Conservation (phyloP, 2,888 invertebrate genomes). For the Xanthostigma xanthostigma region DNA sequence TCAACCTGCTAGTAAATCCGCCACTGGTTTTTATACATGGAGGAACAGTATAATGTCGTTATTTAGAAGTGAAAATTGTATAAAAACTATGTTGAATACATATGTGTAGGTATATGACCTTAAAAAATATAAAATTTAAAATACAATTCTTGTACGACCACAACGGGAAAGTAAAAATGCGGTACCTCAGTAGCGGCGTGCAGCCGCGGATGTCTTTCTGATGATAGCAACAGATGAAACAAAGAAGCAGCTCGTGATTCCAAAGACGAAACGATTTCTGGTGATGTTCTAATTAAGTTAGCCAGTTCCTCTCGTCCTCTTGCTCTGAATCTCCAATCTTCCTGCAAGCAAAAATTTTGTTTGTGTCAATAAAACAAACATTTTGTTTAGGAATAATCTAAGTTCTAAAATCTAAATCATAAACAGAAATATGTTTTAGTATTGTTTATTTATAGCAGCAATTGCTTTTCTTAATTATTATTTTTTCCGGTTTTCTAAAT, state of each 20-base stretch:
- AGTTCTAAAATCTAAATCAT: too few relatives aligned
- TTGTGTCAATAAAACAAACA: background rate
- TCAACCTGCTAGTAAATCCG: too few relatives aligned
- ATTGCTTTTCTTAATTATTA: too few relatives aligned
- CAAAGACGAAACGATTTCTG: slow-evolving; percentile 34
- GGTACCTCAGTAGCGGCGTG: slow-evolving; percentile 19
- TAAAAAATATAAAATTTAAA: too few relatives aligned
- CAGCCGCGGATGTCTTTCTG: slow-evolving; percentile 35
- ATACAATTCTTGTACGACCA: background rate
- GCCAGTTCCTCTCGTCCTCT: slow-evolving; percentile 43
- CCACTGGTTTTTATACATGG: too few relatives aligned
- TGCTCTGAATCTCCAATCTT: slow-evolving; percentile 39
- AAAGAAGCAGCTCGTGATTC: slow-evolving; percentile 46
- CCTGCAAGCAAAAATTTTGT: slow-evolving; percentile 23
- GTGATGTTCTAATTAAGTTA: slow-evolving; percentile 31
- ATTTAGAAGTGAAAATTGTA: too few relatives aligned
- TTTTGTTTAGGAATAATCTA: background rate
- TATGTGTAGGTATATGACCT: too few relatives aligned
- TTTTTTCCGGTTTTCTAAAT: too few relatives aligned
- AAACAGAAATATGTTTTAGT: too few relatives aligned
- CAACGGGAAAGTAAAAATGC: background rate
- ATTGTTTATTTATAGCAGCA: too few relatives aligned
- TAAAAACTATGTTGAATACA: too few relatives aligned
- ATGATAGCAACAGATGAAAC: slow-evolving; percentile 44
- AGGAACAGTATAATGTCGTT: too few relatives aligned